Evolutionary conservation across 1,140 invertebrate species (phyloP).

Genomic region (Tetranychus cinnabarinus): DNA sequence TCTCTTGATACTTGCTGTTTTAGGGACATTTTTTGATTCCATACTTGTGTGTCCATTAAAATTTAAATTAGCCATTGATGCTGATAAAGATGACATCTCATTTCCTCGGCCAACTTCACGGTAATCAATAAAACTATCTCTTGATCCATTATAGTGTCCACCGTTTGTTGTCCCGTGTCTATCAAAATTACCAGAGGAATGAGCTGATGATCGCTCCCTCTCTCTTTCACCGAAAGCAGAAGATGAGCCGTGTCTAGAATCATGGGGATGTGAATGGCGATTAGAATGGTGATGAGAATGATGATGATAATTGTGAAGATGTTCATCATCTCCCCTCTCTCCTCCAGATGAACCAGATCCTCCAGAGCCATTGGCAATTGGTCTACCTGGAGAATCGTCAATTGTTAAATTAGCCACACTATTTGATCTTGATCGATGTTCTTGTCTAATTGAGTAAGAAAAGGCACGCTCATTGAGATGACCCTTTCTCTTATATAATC

Average conservation of each 20-base stretch:
- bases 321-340: not conserved
- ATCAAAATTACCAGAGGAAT: not conserved
- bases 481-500: conserved; percentile 65
- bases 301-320: not conserved
- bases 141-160: not conserved
- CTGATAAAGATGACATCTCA: not conserved
- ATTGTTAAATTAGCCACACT: conserved; percentile 48
- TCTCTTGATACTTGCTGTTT: conserved; percentile 1
- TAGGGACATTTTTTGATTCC: not conserved
- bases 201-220: not conserved
- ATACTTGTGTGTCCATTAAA: not conserved
- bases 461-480: conserved; percentile 79
- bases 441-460: conserved; percentile 74
- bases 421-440: conserved; percentile 65
- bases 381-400: conserved; percentile 5
- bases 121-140: not conserved
- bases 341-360: not conserved
- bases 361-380: not conserved
- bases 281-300: not conserved
- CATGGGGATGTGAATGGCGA: not conserved
- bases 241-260: not conserved
- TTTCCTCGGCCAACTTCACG: not conserved
- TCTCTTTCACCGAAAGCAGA: not conserved
- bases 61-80: not conserved
- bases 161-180: not conserved